Evolutionary conservation across 2,113 vertebrate genomes (phyloP).

Genomic region (Atractosteus spatula): DNA sequence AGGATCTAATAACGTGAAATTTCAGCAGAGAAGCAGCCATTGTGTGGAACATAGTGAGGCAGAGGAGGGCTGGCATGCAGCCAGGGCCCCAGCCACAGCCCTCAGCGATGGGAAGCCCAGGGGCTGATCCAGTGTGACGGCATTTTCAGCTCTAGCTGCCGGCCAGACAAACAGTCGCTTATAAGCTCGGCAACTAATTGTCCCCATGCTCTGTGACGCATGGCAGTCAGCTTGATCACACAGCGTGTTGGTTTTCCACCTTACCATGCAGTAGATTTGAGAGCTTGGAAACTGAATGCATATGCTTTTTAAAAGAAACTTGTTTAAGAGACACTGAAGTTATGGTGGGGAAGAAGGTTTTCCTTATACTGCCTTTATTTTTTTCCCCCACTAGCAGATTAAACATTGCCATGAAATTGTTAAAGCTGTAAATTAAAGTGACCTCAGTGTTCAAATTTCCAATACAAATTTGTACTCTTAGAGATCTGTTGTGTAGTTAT

Average conservation of each 20-base stretch:
- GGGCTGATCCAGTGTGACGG: conserved; percentile 48
- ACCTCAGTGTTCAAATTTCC: no score
- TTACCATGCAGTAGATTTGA: no score
- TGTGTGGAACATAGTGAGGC: conserved; percentile 51
- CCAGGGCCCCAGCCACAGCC: conserved; percentile 70
- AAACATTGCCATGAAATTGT: no score
- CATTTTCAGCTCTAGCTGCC: conserved; percentile 51
- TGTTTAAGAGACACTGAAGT: no score
- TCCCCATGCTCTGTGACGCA: conserved; percentile 36
- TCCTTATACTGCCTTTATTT: no score
- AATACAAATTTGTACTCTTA: no score
- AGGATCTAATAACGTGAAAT: conserved; percentile 78
- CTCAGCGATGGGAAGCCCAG: conserved; percentile 52
- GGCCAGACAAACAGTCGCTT: conserved; percentile 63
- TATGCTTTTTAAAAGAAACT: no score
- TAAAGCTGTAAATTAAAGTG: no score
- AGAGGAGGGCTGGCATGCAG: conserved; percentile 59
- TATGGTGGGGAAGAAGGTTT: no score
- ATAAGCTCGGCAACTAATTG: conserved; percentile 68
- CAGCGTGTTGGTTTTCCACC: not conserved
- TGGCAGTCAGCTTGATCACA: not conserved
- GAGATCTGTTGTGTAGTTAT: no score
- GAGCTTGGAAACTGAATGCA: no score
- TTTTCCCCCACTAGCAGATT: no score
- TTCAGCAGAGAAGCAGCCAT: conserved; percentile 75